These are phyloP conservation scores for Ormyrus pomaceus DNA, from an alignment of 2,888 invertebrate species.

Conservation along the genomic window DNA sequence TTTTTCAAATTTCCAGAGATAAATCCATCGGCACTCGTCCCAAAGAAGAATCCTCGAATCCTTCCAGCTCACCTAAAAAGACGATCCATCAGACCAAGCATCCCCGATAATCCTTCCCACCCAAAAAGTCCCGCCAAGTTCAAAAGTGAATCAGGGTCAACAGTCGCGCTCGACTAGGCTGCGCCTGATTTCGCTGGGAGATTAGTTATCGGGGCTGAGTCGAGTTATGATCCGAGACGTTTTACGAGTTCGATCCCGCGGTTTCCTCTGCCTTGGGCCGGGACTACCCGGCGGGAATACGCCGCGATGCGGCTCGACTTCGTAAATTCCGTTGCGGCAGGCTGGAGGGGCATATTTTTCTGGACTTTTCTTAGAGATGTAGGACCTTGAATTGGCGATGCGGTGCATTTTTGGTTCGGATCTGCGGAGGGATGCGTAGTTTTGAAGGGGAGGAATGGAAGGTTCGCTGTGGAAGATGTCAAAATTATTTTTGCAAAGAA, in stretches of 20 bases:
- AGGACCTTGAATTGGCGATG: slow-evolving; percentile 19
- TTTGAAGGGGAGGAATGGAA: too few relatives aligned
- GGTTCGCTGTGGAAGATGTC: too few relatives aligned
- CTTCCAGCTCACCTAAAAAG: too few relatives aligned
- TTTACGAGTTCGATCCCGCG: slow-evolving; percentile 29
- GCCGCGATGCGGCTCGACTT: background rate
- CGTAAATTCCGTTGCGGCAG: slow-evolving; percentile 14
- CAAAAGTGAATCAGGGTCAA: too few relatives aligned
- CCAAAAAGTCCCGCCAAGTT: too few relatives aligned
- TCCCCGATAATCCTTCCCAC: too few relatives aligned
- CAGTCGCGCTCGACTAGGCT: slow-evolving; percentile 29
- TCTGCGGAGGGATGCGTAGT: background rate
- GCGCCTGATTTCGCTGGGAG: slow-evolving; percentile 45
- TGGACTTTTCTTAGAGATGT: slow-evolving; percentile 4
- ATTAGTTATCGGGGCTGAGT: slow-evolving; percentile 47
- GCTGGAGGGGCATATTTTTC: background rate
- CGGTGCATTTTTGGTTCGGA: background rate
- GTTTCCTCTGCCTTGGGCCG: background rate
- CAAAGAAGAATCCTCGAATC: too few relatives aligned
- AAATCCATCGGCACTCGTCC: too few relatives aligned
- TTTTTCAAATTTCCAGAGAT: too few relatives aligned
- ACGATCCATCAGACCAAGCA: too few relatives aligned
- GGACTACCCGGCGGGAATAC: slow-evolving; percentile 9
- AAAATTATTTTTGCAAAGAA: too few relatives aligned
- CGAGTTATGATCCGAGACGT: slow-evolving; percentile 19